Evolutionary conservation across 2,797 vertebrate genomes (phyloP).

Genomic region (Phrynocephalus vlangalii): DNA sequence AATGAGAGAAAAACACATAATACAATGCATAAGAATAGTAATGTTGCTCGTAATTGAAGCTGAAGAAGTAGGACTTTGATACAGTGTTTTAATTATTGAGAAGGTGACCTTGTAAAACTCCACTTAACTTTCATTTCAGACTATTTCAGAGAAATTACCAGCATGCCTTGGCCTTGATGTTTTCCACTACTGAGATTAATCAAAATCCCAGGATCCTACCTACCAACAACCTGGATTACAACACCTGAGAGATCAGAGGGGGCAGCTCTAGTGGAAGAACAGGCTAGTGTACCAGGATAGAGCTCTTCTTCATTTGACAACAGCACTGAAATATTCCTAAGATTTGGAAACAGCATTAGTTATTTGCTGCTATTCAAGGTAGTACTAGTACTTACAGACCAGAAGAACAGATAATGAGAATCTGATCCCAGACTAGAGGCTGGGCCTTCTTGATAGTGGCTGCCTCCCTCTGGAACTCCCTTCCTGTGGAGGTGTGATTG

Average conservation of each 20-base stretch:
- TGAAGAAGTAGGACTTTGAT: slow-evolving; percentile 19
- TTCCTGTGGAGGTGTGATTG: too few relatives aligned
- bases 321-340: not conserved
- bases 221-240: not conserved
- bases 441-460: too few relatives aligned
- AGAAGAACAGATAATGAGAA: not conserved
- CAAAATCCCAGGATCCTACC: not conserved
- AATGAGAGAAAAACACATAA: not conserved
- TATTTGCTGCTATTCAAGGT: not conserved
- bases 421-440: too few relatives aligned
- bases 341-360: not conserved
- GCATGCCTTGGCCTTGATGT: slow-evolving; percentile 2
- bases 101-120: slow-evolving; percentile 7
- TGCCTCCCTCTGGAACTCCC: too few relatives aligned
- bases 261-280: not conserved
- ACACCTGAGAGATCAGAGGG: not conserved
- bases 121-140: slow-evolving; percentile 13
- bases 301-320: not conserved
- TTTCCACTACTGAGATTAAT: not conserved
- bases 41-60: not conserved
- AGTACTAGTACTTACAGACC: too few relatives aligned
- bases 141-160: slow-evolving; percentile 12
- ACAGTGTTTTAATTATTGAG: slow-evolving; percentile 18
- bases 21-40: not conserved
- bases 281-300: not conserved